phyloP scores from a whole-genome alignment of 2,888 invertebrate species.

The Lamellibrachia columna region DNA sequence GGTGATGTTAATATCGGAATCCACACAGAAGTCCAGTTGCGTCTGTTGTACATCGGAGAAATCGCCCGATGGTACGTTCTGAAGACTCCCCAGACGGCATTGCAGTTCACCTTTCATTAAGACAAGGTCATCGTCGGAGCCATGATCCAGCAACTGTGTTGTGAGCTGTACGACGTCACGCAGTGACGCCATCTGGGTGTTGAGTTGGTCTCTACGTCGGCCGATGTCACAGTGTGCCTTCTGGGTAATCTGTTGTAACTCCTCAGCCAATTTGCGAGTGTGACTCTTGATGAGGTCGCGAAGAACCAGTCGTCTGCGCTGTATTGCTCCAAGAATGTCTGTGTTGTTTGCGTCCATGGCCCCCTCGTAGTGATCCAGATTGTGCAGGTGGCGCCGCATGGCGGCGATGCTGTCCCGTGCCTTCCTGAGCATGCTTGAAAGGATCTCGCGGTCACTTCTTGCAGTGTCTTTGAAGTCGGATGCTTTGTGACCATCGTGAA shows the following conservation, averaged over 20 bases:
- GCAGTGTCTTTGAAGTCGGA: background rate
- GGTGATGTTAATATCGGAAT: background rate
- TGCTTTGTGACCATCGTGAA: background rate
- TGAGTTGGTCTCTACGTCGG: background rate
- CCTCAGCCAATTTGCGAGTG: background rate
- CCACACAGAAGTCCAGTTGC: background rate
- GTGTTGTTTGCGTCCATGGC: background rate
- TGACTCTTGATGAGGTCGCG: background rate
- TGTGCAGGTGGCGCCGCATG: background rate
- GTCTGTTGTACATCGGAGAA: background rate
- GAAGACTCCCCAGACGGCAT: background rate
- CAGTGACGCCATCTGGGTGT: background rate
- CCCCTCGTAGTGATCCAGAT: background rate
- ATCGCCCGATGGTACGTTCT: background rate
- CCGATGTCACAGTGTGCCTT: background rate
- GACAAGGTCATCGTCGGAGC: conserved; percentile 8
- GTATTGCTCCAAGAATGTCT: background rate
- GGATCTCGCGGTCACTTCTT: background rate
- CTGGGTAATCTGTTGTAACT: conserved; percentile 3
- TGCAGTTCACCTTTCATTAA: background rate
- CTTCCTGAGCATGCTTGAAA: background rate
- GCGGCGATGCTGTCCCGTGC: background rate
- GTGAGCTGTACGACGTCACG: background rate
- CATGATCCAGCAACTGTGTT: background rate
- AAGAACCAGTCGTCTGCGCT: background rate